Evolutionary conservation across 1,140 invertebrate genomes (phyloP).

Genomic region (Phocides pigmalion): DNA sequence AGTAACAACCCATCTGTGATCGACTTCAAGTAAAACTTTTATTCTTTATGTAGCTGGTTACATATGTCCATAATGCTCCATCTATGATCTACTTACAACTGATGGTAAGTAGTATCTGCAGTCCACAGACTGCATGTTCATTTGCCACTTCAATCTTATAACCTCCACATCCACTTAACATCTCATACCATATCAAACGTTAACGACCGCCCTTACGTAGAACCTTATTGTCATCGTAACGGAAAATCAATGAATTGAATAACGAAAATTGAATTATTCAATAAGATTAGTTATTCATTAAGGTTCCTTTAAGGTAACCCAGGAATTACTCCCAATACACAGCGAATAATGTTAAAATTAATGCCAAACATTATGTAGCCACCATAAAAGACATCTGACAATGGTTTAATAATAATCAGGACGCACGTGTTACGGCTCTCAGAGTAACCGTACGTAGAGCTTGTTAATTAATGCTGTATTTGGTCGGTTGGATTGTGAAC

Average conservation of each 20-base stretch:
- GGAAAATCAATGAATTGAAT: not conserved
- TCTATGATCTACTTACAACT: too few species aligned
- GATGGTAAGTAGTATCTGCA: too few species aligned
- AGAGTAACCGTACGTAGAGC: slow-evolving; percentile 13
- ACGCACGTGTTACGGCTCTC: slow-evolving; percentile 39
- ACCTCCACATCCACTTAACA: too few species aligned
- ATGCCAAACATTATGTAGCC: slow-evolving; percentile 22
- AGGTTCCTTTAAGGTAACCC: not conserved
- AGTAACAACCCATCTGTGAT: too few species aligned
- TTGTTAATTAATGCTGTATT: not conserved
- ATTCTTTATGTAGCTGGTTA: too few species aligned
- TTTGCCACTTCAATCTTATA: too few species aligned
- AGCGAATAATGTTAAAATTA: slow-evolving; percentile 14
- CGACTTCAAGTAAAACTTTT: too few species aligned
- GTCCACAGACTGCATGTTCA: too few species aligned
- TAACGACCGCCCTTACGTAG: too few species aligned
- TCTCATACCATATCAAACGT: too few species aligned
- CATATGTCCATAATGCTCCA: too few species aligned
- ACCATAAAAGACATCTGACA: slow-evolving; percentile 54
- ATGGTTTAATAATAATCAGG: slow-evolving; percentile 52
- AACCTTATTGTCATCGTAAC: not conserved
- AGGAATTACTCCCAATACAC: slow-evolving; percentile 9
- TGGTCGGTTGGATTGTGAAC: too few species aligned
- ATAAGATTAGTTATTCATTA: not conserved
- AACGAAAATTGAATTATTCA: not conserved